These are phyloP conservation scores for Escarpia spicata DNA, from an alignment of 2,888 invertebrate species.

Conservation along the genomic window DNA sequence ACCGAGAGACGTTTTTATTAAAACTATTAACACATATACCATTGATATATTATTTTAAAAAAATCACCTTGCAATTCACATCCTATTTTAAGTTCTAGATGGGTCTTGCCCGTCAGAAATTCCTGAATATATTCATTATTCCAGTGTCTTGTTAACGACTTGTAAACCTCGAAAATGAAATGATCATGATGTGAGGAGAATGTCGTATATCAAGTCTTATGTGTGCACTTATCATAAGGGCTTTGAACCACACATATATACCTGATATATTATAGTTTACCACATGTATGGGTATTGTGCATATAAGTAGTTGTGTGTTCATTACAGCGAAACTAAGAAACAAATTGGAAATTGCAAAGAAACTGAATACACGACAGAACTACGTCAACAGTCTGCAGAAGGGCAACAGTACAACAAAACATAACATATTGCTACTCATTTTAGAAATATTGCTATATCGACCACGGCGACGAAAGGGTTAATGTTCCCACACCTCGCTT, in stretches of 20 bases:
- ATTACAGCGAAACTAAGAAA: neutral
- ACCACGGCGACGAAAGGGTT: neutral
- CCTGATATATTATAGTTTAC: neutral
- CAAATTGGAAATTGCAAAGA: neutral
- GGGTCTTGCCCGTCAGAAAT: no score
- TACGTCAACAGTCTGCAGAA: neutral
- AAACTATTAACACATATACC: neutral
- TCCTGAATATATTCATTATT: no score
- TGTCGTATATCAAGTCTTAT: neutral
- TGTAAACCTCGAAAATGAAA: no score
- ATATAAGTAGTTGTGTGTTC: neutral
- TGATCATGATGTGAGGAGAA: no score
- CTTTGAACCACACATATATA: neutral
- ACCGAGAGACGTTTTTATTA: neutral
- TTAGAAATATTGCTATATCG: neutral
- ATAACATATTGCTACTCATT: neutral
- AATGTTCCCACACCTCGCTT: constrained; percentile 13
- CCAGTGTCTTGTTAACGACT: no score
- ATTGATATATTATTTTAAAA: neutral
- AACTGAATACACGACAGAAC: neutral
- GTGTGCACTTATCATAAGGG: neutral
- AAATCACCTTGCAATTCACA: neutral
- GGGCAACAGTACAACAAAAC: neutral
- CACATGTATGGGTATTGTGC: neutral
- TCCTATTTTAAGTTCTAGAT: no score